A percentile compares a stretch with the other conserved stretches of the same genome.
phyloP scores from a whole-genome alignment of 2,113 vertebrate species.

The Opisthocomus hoazin region DNA sequence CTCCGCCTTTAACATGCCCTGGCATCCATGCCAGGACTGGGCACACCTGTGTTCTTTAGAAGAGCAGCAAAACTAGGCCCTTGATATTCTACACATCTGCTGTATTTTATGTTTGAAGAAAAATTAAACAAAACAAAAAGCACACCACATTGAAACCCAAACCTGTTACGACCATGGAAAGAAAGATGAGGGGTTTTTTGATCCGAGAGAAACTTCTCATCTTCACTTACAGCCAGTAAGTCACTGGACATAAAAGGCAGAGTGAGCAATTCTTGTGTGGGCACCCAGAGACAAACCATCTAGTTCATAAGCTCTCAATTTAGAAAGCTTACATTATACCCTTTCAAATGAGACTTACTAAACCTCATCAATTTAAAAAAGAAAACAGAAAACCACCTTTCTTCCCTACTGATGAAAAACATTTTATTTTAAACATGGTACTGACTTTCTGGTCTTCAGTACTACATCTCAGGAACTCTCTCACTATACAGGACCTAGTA shows the following conservation, averaged over 20 bases:
- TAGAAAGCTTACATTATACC: background rate
- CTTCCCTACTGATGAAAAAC: background rate
- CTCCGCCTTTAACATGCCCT: background rate
- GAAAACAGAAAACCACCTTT: background rate
- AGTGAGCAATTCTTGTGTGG: background rate
- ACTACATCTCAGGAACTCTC: background rate
- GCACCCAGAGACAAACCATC: background rate
- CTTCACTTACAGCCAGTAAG: background rate
- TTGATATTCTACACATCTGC: background rate
- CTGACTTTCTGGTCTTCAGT: background rate
- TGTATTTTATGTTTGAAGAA: background rate
- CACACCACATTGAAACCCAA: background rate
- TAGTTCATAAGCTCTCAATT: background rate
- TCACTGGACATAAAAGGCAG: background rate
- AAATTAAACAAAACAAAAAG: background rate
- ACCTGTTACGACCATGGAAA: fast-evolving
- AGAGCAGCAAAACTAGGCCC: background rate
- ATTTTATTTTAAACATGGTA: background rate
- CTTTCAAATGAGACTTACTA: background rate
- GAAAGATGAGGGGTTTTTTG: background rate
- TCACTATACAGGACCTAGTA: background rate
- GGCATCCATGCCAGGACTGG: background rate
- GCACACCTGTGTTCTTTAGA: background rate
- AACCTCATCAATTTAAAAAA: background rate
- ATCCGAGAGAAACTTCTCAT: background rate